Base-by-base conservation (phyloP, 2,113 vertebrate genomes). In the Columbina picui region DNA sequence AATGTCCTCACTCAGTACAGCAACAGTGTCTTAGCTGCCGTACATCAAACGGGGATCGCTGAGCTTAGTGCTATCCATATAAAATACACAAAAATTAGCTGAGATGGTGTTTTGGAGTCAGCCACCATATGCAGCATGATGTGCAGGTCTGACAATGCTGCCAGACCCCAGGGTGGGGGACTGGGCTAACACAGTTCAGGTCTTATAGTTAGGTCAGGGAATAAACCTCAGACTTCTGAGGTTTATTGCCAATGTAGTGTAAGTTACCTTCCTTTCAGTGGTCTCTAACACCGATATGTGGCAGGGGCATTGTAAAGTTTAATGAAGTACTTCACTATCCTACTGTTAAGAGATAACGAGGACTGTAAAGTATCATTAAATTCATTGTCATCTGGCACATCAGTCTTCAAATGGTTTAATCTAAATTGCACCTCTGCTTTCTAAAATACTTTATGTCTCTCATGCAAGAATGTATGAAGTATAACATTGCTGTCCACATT, bases 381-480 rank as follows among this genome's bases (percentile, higher is more conserved):
- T 78, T 61, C 9, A 90, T 27, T 87, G 45, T 88, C 45, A 76
- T 77, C 41, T 93, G 34, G 39, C 63, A 65, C 59, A 61, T 80
- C n/a, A 63, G 34, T 57, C 47, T 93, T 93, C 45, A 83, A 69
- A 60, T 50, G 7, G 5, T 73, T 90, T 91, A 67, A 82, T 80
- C 38, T 75, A 70, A 93, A 92, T 78, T 65, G 22, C 15, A 71
- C 26, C 9, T 89, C 45, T 75, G n/a, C 34, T 84, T 93, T 89
- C 38, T 78, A 91, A 89, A 83, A 83, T 83, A 87, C 63, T 95
- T 93, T 61, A 71, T 91, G 92, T 87, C 63, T 69, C 6, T 84
- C 47, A 39, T 50, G 34, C 4, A 84, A 23, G 53, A 94, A 79
- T 36, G 12, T 52, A 39, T 27, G 30, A 86, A 85, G 27, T 63